Conservation (phyloP, 2,888 invertebrate species). For the Lasioglossum lativentre region DNA sequence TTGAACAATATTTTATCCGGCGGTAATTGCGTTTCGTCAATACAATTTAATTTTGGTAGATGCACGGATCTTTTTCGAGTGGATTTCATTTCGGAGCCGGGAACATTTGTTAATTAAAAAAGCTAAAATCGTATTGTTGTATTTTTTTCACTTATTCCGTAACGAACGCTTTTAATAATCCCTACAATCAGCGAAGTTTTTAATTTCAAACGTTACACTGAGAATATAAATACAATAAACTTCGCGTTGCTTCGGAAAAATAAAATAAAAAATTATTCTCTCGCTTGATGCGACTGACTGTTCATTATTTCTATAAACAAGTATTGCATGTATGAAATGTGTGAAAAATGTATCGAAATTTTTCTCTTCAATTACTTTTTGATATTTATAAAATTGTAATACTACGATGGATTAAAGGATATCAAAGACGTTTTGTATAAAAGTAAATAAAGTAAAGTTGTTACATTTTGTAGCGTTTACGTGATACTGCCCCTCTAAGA, state of each 20-base stretch:
- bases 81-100: neutral
- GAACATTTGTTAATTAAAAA: neutral
- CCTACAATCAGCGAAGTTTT: neutral
- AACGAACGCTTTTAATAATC: neutral
- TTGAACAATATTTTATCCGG: neutral
- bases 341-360: neutral
- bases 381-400: no score
- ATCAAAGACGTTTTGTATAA: no score
- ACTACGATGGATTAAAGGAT: no score
- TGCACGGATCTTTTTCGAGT: neutral
- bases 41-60: neutral
- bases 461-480: neutral
- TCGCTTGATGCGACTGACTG: neutral
- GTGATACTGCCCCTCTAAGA: neutral
- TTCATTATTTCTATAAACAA: neutral
- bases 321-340: neutral
- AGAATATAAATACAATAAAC: neutral
- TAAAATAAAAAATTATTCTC: neutral
- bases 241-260: neutral
- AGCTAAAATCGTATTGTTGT: neutral
- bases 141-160: neutral
- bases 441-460: no score
- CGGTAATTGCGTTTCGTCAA: neutral
- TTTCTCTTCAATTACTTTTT: no score
- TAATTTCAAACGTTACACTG: neutral